These are phyloP conservation scores for Allophyes oxyacanthae DNA, from an alignment of 2,888 invertebrate species.

Conservation along the genomic window DNA sequence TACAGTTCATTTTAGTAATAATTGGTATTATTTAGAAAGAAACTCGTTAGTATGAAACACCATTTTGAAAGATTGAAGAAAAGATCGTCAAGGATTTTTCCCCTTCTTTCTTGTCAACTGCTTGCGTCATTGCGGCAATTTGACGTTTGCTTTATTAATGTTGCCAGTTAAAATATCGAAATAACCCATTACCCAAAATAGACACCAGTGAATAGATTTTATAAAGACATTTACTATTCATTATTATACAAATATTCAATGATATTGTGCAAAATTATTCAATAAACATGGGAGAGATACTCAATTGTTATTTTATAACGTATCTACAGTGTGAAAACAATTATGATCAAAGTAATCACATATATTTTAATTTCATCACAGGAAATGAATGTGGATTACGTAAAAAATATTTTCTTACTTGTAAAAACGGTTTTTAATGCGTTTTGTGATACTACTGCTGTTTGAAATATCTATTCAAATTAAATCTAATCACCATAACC, in stretches of 20 bases:
- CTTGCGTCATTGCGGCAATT: slow-evolving; percentile 84
- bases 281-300: too few relatives aligned
- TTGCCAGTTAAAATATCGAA: slow-evolving; percentile 32
- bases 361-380: too few relatives aligned
- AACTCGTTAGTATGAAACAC: slow-evolving; percentile 84
- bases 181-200: slow-evolving; percentile 3
- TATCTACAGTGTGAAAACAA: too few relatives aligned
- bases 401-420: not conserved
- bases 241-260: too few relatives aligned
- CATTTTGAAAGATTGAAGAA: slow-evolving; percentile 87
- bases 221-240: too few relatives aligned
- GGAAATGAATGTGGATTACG: not conserved
- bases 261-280: too few relatives aligned
- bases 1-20: slow-evolving; percentile 76
- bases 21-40: slow-evolving; percentile 78
- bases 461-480: not conserved
- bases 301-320: too few relatives aligned
- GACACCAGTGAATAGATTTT: too few relatives aligned
- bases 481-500: not conserved
- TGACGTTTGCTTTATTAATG: slow-evolving; percentile 65
- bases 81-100: slow-evolving; percentile 83
- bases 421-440: too few relatives aligned
- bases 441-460: too few relatives aligned
- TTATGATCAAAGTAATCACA: too few relatives aligned
- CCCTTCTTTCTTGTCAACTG: slow-evolving; percentile 70